Evolutionary conservation across 2,797 vertebrate species (phyloP).

Genomic region (Lepus oiostolus): DNA sequence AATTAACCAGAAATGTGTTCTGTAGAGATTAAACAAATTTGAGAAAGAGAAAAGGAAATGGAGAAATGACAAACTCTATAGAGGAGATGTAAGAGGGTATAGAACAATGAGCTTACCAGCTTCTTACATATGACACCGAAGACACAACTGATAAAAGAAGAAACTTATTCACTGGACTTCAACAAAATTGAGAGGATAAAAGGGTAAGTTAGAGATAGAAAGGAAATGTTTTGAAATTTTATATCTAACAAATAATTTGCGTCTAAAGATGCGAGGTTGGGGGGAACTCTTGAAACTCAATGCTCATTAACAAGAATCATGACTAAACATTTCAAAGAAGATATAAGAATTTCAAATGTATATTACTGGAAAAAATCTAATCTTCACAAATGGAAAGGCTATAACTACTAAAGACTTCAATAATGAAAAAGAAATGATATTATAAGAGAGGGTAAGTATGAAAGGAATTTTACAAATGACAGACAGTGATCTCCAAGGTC

Average conservation of each 20-base stretch:
- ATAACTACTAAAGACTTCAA: slow-evolving; percentile 27
- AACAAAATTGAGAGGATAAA: background rate
- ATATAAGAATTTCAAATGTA: background rate
- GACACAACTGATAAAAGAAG: background rate
- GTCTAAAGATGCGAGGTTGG: background rate
- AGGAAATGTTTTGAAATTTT: background rate
- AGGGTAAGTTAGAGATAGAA: background rate
- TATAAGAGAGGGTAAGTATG: background rate
- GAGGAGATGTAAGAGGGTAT: background rate
- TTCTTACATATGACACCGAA: background rate
- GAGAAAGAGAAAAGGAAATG: background rate
- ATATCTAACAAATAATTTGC: background rate
- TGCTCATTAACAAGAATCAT: background rate
- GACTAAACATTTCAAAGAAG: background rate
- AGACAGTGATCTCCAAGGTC: background rate
- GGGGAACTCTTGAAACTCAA: background rate
- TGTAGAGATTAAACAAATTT: background rate
- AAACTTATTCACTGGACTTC: background rate
- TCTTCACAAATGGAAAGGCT: background rate
- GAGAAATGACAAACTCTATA: background rate
- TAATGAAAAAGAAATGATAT: background rate
- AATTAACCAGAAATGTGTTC: background rate
- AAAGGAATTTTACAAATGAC: background rate
- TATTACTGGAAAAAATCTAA: background rate
- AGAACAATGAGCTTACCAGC: background rate